phyloP scores from a whole-genome alignment of 1,140 invertebrate genomes.

The Drosophila ercepeae region DNA sequence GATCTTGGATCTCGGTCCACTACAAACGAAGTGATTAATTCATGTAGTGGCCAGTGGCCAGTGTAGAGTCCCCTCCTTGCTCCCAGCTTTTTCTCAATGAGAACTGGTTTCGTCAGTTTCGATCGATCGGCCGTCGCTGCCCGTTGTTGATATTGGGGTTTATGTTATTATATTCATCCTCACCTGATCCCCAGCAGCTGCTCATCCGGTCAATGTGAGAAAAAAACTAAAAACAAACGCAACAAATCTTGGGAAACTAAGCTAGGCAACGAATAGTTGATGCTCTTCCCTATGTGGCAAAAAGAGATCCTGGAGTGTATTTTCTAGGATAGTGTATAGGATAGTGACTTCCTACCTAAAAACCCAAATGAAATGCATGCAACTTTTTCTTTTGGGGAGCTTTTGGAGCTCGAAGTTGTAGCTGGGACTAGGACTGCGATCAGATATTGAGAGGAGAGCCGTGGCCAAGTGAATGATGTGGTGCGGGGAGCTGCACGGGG shows the following conservation, averaged over 20 bases:
- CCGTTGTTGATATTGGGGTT: constrained; percentile 78
- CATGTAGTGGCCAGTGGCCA: constrained; percentile 65
- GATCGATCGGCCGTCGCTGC: constrained; percentile 38
- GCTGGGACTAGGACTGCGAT: constrained; percentile 9
- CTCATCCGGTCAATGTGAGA: constrained; percentile 82
- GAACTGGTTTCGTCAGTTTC: constrained; percentile 79
- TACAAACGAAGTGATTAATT: constrained; percentile 82
- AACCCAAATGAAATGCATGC: constrained; percentile 42
- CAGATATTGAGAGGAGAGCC: constrained; percentile 58
- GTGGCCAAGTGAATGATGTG: constrained; percentile 1
- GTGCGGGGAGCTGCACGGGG: background rate
- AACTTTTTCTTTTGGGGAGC: constrained; percentile 75
- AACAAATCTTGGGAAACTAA: constrained; percentile 1
- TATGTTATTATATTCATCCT: constrained; percentile 82
- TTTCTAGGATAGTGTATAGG: too few species aligned
- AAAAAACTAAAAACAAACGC: constrained; percentile 68
- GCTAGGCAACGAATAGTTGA: constrained; percentile 3
- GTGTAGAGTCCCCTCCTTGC: constrained; percentile 11
- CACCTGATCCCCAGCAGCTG: constrained; percentile 82
- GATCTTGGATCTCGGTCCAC: constrained; percentile 54
- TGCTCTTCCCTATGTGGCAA: too few species aligned
- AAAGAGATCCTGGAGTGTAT: too few species aligned
- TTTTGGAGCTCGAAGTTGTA: constrained; percentile 40
- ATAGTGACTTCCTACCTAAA: too few species aligned
- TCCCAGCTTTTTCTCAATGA: constrained; percentile 74